phyloP scores from a whole-genome alignment of 2,888 invertebrate genomes.

The Cartodere bifasciata region DNA sequence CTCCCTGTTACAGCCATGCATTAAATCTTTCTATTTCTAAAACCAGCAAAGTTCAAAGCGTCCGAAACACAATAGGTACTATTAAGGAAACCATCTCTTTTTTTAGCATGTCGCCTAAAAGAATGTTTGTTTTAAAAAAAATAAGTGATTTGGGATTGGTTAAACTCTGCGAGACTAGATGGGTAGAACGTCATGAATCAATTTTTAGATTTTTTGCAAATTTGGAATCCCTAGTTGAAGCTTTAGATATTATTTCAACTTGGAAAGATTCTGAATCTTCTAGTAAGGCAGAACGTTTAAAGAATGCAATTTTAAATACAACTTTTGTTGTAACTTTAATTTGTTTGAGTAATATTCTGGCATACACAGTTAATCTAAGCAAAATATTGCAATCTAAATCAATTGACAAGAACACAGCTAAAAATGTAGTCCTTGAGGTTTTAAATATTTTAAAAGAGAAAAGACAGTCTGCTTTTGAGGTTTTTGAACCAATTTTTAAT shows the following conservation, averaged over 20 bases:
- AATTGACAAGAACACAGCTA: conserved; percentile 2
- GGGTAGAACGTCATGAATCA: too few species aligned
- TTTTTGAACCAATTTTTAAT: conserved; percentile 1
- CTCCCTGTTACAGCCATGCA: conserved; percentile 19
- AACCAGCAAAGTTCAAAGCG: conserved; percentile 15
- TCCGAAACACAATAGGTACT: conserved; percentile 15
- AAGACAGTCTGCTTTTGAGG: background rate
- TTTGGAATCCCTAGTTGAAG: too few species aligned
- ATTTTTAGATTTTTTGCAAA: too few species aligned
- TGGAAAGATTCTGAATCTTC: too few species aligned
- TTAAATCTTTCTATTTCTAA: conserved; percentile 19
- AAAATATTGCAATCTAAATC: conserved; percentile 6
- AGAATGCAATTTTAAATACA: background rate
- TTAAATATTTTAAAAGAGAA: conserved; percentile 2
- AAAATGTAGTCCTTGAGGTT: background rate
- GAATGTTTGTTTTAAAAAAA: conserved; percentile 11
- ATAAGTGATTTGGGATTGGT: conserved; percentile 12
- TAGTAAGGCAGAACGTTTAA: too few species aligned
- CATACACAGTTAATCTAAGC: conserved; percentile 1
- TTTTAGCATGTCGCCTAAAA: conserved; percentile 16
- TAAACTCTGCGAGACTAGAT: conserved; percentile 3
- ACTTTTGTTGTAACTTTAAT: conserved; percentile 2
- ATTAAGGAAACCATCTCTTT: conserved; percentile 16
- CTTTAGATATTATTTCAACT: too few species aligned
- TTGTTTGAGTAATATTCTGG: background rate